Conservation (phyloP, 2,888 invertebrate species). For the Lagria hirta region DNA sequence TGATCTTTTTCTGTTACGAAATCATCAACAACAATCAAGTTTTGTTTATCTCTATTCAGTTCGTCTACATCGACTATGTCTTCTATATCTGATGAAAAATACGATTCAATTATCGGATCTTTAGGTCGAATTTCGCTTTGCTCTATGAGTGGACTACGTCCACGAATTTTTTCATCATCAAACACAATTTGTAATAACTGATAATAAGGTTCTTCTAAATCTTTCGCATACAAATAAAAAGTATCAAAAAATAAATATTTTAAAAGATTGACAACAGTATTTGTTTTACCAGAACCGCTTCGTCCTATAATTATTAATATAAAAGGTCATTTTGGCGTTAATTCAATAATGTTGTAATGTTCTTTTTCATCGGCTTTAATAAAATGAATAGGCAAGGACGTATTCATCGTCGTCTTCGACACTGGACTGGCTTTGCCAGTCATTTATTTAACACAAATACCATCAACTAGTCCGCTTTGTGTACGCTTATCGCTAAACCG, state of each 20-base stretch:
- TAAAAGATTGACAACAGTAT: constrained; percentile 6
- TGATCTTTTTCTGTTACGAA: constrained; percentile 1
- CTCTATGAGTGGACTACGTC: no score
- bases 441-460: constrained; percentile 9
- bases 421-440: no score
- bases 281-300: constrained; percentile 8
- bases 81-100: constrained; percentile 11
- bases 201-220: constrained; percentile 6
- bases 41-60: constrained; percentile 7
- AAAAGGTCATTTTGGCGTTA: constrained; percentile 5
- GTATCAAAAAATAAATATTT: constrained; percentile 5
- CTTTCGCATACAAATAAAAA: constrained; percentile 7
- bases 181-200: constrained; percentile 7
- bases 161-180: constrained; percentile 10
- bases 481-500: no score
- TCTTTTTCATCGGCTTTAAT: constrained; percentile 8
- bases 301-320: constrained; percentile 8
- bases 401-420: no score
- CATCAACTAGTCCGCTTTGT: no score
- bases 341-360: constrained; percentile 3
- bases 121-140: no score
- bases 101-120: constrained; percentile 7
- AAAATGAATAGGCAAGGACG: constrained; percentile 6
- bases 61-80: constrained; percentile 10
- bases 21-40: constrained; percentile 6